phyloP scores from a whole-genome alignment of 2,797 vertebrate species.

The Martes flavigula region DNA sequence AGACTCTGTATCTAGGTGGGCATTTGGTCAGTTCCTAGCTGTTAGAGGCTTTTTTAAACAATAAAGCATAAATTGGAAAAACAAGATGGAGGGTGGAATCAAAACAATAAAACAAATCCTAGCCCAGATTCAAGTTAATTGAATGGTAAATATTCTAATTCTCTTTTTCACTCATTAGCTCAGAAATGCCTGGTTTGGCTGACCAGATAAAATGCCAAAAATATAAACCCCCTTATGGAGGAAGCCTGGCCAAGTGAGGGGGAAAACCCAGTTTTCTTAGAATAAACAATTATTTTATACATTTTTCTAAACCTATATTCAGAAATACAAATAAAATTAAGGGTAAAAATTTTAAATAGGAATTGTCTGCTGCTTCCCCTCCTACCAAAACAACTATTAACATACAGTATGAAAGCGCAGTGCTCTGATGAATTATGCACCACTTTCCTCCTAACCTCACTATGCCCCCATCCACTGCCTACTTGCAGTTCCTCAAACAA shows the following conservation, averaged over 20 bases:
- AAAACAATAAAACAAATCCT: not conserved
- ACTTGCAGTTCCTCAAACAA: not conserved
- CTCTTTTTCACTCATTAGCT: not conserved
- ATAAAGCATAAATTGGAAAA: not conserved
- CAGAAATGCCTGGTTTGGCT: not conserved
- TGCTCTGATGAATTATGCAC: rapidly evolving
- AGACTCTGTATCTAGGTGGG: not conserved
- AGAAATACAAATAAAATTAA: not conserved
- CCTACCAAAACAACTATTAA: not conserved
- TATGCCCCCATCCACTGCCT: not conserved
- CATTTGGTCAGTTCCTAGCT: not conserved
- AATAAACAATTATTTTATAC: not conserved
- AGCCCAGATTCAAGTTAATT: not conserved
- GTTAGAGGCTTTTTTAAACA: not conserved
- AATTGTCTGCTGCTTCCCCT: not conserved
- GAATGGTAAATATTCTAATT: not conserved
- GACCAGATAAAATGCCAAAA: not conserved
- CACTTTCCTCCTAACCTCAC: not conserved
- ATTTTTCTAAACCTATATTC: not conserved
- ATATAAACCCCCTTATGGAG: not conserved
- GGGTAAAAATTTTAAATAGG: not conserved
- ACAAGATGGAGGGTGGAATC: not conserved
- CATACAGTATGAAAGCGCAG: not conserved
- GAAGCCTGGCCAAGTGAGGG: not conserved
- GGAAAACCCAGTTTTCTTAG: not conserved